A percentile compares a stretch with the other conserved stretches of the same genome.
Evolutionary conservation across 2,797 vertebrate species (phyloP).

Genomic region (Heliangelus exortis): DNA sequence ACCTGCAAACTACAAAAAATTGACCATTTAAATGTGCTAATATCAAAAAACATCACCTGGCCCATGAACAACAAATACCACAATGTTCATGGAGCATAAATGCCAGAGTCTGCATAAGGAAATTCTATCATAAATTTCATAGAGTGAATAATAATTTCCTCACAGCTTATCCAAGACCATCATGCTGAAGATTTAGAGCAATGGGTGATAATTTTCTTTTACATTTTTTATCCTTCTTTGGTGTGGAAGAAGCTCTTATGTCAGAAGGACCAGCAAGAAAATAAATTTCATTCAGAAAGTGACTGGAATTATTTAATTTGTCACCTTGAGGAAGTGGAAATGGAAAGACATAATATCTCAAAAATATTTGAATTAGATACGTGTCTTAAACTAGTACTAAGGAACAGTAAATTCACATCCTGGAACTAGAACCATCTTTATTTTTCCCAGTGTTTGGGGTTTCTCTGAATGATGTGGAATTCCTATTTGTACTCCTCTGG

Average conservation of each 20-base stretch:
- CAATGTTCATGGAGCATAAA: neutral
- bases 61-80: neutral
- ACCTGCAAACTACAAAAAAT: neutral
- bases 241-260: neutral
- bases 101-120: neutral
- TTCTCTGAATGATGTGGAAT: slow-evolving; percentile 27
- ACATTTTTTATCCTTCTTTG: slow-evolving; percentile 40
- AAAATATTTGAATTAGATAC: slow-evolving; percentile 19
- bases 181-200: neutral
- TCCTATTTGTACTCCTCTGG: neutral
- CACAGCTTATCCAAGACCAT: neutral
- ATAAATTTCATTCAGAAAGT: neutral
- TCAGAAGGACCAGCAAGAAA: neutral
- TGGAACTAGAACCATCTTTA: neutral
- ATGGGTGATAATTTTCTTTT: neutral
- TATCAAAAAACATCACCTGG: neutral
- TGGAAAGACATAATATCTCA: neutral
- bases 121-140: slow-evolving; percentile 1
- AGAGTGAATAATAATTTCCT: neutral
- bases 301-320: slow-evolving; percentile 24
- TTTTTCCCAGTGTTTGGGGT: slow-evolving; percentile 42
- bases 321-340: neutral
- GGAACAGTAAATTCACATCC: slow-evolving; percentile 9
- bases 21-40: neutral
- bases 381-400: neutral